Evolutionary conservation across 2,888 invertebrate genomes (phyloP), one percentile per base, ranked within the genome.

Genomic region (Chesias legatella): DNA sequence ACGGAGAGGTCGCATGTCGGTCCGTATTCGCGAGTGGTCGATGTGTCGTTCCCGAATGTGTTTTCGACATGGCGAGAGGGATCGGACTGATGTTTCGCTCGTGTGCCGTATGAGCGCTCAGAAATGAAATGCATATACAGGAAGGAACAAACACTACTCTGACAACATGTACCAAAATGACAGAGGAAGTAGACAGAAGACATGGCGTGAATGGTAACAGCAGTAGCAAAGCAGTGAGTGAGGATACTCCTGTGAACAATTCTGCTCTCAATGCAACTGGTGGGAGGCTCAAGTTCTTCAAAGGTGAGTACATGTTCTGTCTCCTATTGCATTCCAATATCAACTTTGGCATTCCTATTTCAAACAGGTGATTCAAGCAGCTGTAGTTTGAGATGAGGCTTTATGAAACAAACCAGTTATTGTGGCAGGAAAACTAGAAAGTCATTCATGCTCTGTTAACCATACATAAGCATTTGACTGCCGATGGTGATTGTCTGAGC

Each of bases 201-300:
- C 91, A 92, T 90, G 92, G 91, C 88, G 91, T 91, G 81, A 92
- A 91, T 90, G 92, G 91, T 82, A 91, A 89, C 88, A 89, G 90
- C 88, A 90, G 90, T 78, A 88, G 89, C 72, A 89, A 86, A 77
- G 79, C 79, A 73, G 79, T 77, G 48, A 78, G 62, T 67, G 88
- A 88, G 52, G 89, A 89, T 71, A 73, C 73, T 67, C 76, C 81
- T 62, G 88, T 86, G 71, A 77, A 72, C 59, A 78, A 67, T 64
- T 69, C 86, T 55, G 64, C 81, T 60, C 68, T 79, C 67, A 65
- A 75, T 64, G 69, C 88, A 52, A 90, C 92, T 73, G 94, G 94
- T 61, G 94, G 94, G 69, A 90, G 94, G 64, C 91, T 94, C 59
- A 94, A 94, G 77, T 94, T 94, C 83, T 94, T 93, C 77, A 94